A percentile compares a stretch with the other conserved stretches of the same genome.
phyloP scores from a whole-genome alignment of 2,888 invertebrate species.

The Linnaemya tessellans region DNA sequence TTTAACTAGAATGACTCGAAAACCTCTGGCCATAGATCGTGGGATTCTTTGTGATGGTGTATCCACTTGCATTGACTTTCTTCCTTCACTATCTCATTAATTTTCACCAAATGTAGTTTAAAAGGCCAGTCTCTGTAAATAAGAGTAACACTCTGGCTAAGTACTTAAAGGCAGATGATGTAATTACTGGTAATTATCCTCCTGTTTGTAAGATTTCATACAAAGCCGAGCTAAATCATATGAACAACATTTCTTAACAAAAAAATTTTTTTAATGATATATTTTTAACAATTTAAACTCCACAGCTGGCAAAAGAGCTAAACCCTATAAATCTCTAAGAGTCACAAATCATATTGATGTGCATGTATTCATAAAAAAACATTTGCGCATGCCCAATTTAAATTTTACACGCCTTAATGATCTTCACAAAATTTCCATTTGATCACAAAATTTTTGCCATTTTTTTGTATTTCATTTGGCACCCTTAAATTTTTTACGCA shows the following conservation, averaged over 20 bases:
- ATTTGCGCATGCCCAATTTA: slow-evolving; percentile 75
- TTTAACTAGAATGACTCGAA: too few species aligned
- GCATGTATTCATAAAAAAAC: slow-evolving; percentile 23
- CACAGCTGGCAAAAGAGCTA: slow-evolving; percentile 65
- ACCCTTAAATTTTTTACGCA: slow-evolving; percentile 76
- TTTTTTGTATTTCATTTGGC: slow-evolving; percentile 73
- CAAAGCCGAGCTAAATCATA: background rate
- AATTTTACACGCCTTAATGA: slow-evolving; percentile 74
- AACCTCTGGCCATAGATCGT: too few species aligned
- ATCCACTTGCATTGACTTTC: too few species aligned
- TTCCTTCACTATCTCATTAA: too few species aligned
- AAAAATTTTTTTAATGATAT: background rate
- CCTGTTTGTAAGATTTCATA: slow-evolving; percentile 24
- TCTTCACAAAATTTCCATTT: slow-evolving; percentile 56
- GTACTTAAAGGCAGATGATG: slow-evolving; percentile 53
- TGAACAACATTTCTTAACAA: too few species aligned
- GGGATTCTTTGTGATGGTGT: too few species aligned
- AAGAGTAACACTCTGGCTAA: slow-evolving; percentile 14
- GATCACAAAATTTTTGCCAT: slow-evolving; percentile 26
- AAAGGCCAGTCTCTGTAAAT: background rate
- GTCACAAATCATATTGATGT: background rate
- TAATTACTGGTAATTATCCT: slow-evolving; percentile 56
- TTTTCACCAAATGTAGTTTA: too few species aligned
- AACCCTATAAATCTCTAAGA: background rate
- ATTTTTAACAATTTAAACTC: slow-evolving; percentile 51